phyloP scores from a whole-genome alignment of 2,888 invertebrate genomes.

The Platycheirus rosarum region DNA sequence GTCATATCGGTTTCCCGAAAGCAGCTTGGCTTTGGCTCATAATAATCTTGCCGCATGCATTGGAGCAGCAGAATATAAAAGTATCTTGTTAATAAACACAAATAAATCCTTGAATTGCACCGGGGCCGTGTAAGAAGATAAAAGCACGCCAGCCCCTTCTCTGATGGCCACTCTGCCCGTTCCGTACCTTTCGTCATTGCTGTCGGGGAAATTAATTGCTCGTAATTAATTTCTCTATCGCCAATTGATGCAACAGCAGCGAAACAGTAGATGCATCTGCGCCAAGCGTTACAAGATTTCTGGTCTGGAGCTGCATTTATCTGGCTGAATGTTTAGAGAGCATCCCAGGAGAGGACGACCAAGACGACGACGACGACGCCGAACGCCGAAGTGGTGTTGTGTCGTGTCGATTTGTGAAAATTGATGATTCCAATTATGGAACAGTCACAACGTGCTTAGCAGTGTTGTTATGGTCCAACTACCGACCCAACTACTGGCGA shows the following conservation, averaged over 20 bases:
- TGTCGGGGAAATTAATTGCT: slow-evolving; percentile 70
- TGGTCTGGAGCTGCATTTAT: slow-evolving; percentile 63
- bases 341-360: too few relatives aligned
- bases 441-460: slow-evolving; percentile 76
- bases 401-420: slow-evolving; percentile 76
- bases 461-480: slow-evolving; percentile 42
- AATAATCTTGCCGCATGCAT: slow-evolving; percentile 29
- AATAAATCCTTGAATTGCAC: slow-evolving; percentile 57
- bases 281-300: slow-evolving; percentile 67
- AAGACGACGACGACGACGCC: too few relatives aligned
- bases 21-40: slow-evolving; percentile 1
- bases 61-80: slow-evolving; percentile 20
- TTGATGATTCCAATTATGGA: slow-evolving; percentile 82
- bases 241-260: slow-evolving; percentile 61
- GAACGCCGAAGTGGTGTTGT: slow-evolving; percentile 52
- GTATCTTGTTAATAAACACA: slow-evolving; percentile 58
- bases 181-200: slow-evolving; percentile 73
- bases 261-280: slow-evolving; percentile 63
- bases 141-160: slow-evolving; percentile 49
- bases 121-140: slow-evolving; percentile 52
- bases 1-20: slow-evolving; percentile 32
- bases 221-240: slow-evolving; percentile 73
- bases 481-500: background rate
- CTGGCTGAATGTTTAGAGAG: slow-evolving; percentile 31
- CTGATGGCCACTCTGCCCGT: slow-evolving; percentile 52